phyloP scores from a whole-genome alignment of 2,113 vertebrate genomes.

The Zosterops japonicus region DNA sequence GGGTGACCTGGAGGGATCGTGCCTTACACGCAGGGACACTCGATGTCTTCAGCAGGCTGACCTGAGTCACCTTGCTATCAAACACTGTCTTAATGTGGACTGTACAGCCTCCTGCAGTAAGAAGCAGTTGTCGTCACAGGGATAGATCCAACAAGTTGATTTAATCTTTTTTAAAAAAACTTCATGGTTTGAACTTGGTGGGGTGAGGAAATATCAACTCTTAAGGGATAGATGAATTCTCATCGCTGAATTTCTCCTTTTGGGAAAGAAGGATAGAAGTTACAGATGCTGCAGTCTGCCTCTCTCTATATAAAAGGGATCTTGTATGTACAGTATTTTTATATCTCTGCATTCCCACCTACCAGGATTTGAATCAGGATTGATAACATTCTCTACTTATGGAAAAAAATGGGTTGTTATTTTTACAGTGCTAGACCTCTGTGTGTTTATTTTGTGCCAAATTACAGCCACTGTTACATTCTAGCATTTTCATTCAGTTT shows the following conservation, averaged over 20 bases:
- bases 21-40: conserved; percentile 49
- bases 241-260: background rate
- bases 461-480: conserved; percentile 41
- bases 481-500: conserved; percentile 41
- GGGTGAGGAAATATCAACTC: background rate
- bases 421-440: conserved; percentile 25
- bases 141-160: conserved; percentile 1
- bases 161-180: background rate
- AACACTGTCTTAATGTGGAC: conserved; percentile 42
- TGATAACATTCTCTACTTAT: background rate
- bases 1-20: background rate
- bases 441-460: conserved; percentile 65
- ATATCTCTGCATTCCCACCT: conserved; percentile 46
- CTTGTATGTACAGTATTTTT: conserved; percentile 64
- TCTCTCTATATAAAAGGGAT: conserved; percentile 45
- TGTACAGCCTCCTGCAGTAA: conserved; percentile 6
- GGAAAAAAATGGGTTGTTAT: background rate
- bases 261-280: background rate
- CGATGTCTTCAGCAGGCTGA: background rate
- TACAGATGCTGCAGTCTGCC: conserved; percentile 46
- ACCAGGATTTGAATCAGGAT: conserved; percentile 31
- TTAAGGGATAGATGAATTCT: background rate
- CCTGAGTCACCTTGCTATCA: conserved; percentile 18
- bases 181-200: background rate
- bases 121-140: background rate